Evolutionary conservation across 2,888 invertebrate genomes (phyloP).

Genomic region (Crossocerus cetratus): DNA sequence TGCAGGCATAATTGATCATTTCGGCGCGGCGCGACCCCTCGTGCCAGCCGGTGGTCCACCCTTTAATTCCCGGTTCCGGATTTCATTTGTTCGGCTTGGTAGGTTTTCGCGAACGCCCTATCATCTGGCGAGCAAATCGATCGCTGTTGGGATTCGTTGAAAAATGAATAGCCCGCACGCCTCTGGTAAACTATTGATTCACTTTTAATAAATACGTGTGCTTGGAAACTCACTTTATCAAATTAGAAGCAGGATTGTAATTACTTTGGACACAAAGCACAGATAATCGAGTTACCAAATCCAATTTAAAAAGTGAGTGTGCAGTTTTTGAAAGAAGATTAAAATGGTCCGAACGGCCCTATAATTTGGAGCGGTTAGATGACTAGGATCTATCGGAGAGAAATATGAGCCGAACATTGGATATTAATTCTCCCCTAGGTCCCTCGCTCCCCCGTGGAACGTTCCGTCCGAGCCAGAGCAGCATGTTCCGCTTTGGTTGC

Average conservation of each 20-base stretch:
- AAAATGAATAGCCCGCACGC: no score
- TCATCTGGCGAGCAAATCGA: no score
- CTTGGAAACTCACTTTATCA: no score
- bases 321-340: no score
- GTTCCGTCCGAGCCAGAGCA: constrained; percentile 23
- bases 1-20: constrained; percentile 61
- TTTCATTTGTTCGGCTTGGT: constrained; percentile 14
- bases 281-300: no score
- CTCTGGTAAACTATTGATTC: no score
- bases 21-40: constrained; percentile 19
- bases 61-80: constrained; percentile 19
- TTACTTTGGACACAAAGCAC: no score
- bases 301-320: no score
- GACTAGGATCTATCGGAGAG: constrained; percentile 6
- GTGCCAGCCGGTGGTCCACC: constrained; percentile 22
- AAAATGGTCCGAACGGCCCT: background rate
- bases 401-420: background rate
- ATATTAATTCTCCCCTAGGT: background rate
- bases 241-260: no score
- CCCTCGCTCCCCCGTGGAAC: constrained; percentile 21
- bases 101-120: no score
- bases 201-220: no score
- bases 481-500: constrained; percentile 28
- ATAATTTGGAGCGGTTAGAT: background rate
- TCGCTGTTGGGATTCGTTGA: no score